These are phyloP conservation scores for Campylomormyrus tamandua DNA, from an alignment of 2,113 vertebrate species.

Conservation along the genomic window DNA sequence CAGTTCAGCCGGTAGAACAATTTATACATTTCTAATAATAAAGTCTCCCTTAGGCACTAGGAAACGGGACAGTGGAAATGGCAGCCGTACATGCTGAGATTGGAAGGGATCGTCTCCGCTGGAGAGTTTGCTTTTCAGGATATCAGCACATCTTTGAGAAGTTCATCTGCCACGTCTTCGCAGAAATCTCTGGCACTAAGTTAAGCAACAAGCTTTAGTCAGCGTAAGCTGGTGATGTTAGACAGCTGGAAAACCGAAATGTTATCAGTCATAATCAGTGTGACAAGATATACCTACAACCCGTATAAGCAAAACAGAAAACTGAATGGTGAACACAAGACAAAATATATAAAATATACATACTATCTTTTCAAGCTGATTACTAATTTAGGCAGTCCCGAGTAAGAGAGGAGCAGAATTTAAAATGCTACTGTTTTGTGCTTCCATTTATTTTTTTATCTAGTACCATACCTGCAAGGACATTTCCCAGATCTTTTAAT, in stretches of 20 bases:
- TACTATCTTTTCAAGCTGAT: neutral
- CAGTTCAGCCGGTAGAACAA: conserved; percentile 2
- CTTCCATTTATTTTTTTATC: neutral
- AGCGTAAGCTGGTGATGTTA: neutral
- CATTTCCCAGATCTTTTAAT: neutral
- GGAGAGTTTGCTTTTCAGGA: conserved; percentile 2
- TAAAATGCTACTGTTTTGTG: neutral
- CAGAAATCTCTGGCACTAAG: neutral
- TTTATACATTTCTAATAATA: conserved; percentile 10
- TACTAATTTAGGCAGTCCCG: neutral
- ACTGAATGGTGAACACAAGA: neutral
- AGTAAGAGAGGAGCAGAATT: neutral
- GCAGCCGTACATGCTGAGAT: neutral
- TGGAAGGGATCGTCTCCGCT: neutral
- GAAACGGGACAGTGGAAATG: neutral
- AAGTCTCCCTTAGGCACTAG: conserved; percentile 3
- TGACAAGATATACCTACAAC: neutral
- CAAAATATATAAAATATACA: neutral
- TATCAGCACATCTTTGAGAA: neutral
- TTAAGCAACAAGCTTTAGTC: neutral
- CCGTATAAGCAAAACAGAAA: neutral
- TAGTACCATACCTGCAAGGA: neutral
- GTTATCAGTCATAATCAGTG: neutral
- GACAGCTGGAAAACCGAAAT: neutral
- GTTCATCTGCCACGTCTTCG: neutral